Conservation (phyloP, 2,797 vertebrate genomes). For the Aldrovandia affinis region DNA sequence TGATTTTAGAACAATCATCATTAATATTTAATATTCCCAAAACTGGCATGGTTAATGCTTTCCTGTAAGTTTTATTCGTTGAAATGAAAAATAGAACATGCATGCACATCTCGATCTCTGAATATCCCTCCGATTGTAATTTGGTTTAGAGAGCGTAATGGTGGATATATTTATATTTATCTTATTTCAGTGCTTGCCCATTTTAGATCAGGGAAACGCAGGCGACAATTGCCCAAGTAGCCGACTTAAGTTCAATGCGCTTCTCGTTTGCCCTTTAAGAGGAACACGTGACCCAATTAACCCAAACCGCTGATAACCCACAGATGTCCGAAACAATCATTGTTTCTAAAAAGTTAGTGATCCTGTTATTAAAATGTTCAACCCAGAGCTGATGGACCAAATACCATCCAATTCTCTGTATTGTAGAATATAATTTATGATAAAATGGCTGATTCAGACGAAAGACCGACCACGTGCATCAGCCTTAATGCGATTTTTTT, state of each 20-base stretch:
- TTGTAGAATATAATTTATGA: not conserved
- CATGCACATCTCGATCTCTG: not conserved
- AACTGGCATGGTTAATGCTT: not conserved
- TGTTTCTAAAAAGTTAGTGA: not conserved
- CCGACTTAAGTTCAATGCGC: not conserved
- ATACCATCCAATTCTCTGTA: not conserved
- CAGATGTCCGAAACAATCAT: not conserved
- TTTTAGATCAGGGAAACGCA: conserved; percentile 15
- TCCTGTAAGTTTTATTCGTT: not conserved
- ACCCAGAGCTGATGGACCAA: not conserved
- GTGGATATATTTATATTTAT: not conserved
- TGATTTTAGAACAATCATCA: conserved; percentile 3
- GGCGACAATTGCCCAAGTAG: conserved; percentile 5
- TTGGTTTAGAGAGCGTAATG: not conserved
- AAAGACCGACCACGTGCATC: not conserved
- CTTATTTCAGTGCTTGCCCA: not conserved
- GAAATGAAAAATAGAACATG: not conserved
- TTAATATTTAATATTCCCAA: not conserved
- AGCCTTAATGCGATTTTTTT: no score
- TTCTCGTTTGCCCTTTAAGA: conserved; percentile 22
- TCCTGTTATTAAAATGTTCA: not conserved
- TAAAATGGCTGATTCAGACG: not conserved
- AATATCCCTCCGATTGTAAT: not conserved
- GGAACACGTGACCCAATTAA: conserved; percentile 24
- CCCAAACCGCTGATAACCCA: not conserved